Evolutionary conservation across 2,113 vertebrate genomes (phyloP).

Genomic region (Hydropotes inermis): DNA sequence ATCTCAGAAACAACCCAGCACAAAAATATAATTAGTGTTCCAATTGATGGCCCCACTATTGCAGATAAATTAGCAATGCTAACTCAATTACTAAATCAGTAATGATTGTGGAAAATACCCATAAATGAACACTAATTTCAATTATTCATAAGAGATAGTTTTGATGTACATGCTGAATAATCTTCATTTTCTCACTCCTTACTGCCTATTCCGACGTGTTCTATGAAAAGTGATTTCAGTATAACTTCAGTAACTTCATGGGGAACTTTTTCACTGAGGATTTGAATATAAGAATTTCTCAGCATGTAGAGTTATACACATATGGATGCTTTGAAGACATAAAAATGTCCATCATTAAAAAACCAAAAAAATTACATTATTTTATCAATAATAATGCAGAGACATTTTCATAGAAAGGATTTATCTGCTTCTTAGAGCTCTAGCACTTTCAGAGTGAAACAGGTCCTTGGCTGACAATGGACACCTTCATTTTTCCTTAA

Average conservation of each 20-base stretch:
- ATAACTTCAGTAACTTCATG: not conserved
- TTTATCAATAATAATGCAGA: not conserved
- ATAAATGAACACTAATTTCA: not conserved
- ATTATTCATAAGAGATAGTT: not conserved
- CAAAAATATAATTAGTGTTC: conserved; percentile 22
- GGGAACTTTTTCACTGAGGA: not conserved
- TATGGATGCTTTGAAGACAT: not conserved
- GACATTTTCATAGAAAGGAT: not conserved
- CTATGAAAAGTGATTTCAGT: not conserved
- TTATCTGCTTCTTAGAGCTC: not conserved
- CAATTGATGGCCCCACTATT: not conserved
- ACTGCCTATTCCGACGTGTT: not conserved
- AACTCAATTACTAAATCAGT: not conserved
- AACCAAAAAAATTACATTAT: not conserved
- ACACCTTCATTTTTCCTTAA: not conserved
- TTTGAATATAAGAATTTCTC: not conserved
- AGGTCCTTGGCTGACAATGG: not conserved
- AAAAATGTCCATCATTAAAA: not conserved
- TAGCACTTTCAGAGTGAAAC: not conserved
- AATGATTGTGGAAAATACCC: not conserved
- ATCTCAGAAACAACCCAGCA: not conserved
- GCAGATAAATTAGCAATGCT: conserved; percentile 7
- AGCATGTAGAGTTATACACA: not conserved
- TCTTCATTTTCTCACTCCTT: not conserved
- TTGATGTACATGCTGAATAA: not conserved